phyloP scores from a whole-genome alignment of 2,797 vertebrate genomes.

The Oryzias dopingdopingensis region DNA sequence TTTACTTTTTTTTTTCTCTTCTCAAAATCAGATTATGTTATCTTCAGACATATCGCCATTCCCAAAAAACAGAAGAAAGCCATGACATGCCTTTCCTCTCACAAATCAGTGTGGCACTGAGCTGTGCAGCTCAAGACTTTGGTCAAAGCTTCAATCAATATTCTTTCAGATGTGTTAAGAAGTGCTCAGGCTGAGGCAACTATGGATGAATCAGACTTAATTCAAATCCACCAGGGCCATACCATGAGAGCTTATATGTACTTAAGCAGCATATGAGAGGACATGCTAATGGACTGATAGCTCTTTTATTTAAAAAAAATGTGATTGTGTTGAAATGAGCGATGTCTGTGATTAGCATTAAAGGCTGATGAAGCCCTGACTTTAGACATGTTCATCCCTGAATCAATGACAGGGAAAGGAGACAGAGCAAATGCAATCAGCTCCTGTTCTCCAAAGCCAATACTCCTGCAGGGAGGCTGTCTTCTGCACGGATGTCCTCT shows the following conservation, averaged over 20 bases:
- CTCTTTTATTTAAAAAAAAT: conserved; percentile 46
- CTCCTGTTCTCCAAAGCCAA: conserved; percentile 64
- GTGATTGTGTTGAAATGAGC: conserved; percentile 45
- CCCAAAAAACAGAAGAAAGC: conserved; percentile 38
- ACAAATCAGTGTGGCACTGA: conserved; percentile 39
- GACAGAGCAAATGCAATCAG: conserved; percentile 67
- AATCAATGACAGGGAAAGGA: conserved; percentile 65
- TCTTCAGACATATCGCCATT: conserved; percentile 47
- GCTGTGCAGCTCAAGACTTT: conserved; percentile 50
- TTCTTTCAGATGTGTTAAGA: conserved; percentile 61
- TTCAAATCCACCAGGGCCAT: conserved; percentile 36
- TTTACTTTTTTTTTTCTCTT: conserved; percentile 7
- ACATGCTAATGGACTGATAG: conserved; percentile 43
- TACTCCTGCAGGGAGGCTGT: conserved; percentile 66
- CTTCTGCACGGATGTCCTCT: conserved; percentile 69
- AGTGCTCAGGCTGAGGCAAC: conserved; percentile 49
- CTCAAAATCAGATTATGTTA: conserved; percentile 39
- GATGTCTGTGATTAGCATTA: conserved; percentile 57
- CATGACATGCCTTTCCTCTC: conserved; percentile 36
- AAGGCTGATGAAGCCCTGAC: conserved; percentile 49
- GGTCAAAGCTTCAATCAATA: conserved; percentile 64
- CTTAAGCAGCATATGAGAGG: conserved; percentile 33
- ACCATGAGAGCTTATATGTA: conserved; percentile 39
- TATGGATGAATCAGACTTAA: conserved; percentile 49
- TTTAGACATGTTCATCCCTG: conserved; percentile 63